Evolutionary conservation across 2,797 vertebrate genomes (phyloP).

Genomic region (Coccyzus lansbergi): DNA sequence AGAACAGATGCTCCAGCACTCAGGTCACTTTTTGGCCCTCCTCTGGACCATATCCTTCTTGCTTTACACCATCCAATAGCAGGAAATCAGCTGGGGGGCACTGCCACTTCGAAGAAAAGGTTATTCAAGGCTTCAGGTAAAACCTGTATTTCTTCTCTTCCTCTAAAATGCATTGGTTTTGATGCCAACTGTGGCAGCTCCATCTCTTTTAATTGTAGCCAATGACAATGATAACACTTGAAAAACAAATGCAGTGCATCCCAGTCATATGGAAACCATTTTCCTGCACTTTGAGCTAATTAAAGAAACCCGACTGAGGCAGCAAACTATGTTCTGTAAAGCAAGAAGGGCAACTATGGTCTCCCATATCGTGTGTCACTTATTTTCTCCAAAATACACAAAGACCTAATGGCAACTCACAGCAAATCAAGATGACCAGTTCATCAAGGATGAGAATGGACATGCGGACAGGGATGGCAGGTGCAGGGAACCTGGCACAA

Average conservation of each 20-base stretch:
- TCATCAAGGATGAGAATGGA: neutral
- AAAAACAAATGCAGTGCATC: neutral
- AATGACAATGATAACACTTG: neutral
- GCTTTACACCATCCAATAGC: neutral
- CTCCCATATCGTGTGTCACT: neutral
- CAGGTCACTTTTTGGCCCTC: too few relatives aligned
- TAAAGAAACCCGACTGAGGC: neutral
- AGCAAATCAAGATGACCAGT: neutral
- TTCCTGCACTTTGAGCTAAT: neutral
- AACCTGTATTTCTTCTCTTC: neutral
- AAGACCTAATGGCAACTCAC: neutral
- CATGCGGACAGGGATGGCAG: neutral
- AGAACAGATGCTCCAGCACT: too few relatives aligned
- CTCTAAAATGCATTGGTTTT: neutral
- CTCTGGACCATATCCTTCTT: neutral
- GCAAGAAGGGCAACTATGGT: neutral
- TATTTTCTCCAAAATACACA: neutral
- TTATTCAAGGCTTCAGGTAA: neutral
- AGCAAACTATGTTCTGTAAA: neutral
- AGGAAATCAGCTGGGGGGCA: neutral
- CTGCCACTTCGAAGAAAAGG: neutral
- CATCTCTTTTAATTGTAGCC: neutral
- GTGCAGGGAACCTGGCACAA: neutral
- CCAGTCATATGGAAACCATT: neutral
- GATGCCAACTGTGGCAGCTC: neutral